phyloP scores from a whole-genome alignment of 2,888 invertebrate genomes.

The Epiblema foenella region DNA sequence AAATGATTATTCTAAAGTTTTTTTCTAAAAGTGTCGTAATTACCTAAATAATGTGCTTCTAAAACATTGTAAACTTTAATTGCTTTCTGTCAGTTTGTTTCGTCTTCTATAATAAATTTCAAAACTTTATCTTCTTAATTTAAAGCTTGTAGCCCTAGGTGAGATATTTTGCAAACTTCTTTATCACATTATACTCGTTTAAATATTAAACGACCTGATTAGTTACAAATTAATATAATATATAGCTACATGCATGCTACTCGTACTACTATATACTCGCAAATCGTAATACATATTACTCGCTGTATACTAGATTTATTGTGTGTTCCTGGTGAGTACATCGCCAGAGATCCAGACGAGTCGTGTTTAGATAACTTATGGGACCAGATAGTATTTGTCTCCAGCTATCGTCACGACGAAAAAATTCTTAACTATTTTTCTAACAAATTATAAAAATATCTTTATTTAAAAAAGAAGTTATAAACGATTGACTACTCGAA shows the following conservation, averaged over 20 bases:
- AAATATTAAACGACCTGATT: neutral
- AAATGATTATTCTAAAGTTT: neutral
- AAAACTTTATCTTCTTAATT: slow-evolving; percentile 36
- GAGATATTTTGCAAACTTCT: slow-evolving; percentile 22
- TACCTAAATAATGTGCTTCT: slow-evolving; percentile 18
- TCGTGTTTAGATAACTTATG: no score
- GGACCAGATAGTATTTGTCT: no score
- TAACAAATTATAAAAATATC: neutral
- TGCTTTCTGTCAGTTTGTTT: slow-evolving; percentile 21
- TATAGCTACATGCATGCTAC: no score
- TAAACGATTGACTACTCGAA: slow-evolving; percentile 17
- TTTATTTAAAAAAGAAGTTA: no score
- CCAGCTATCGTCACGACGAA: no score
- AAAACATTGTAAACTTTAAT: slow-evolving; percentile 34
- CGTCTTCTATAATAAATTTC: slow-evolving; percentile 29
- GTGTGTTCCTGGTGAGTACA: no score
- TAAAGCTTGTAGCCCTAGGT: slow-evolving; percentile 24
- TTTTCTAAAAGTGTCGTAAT: neutral
- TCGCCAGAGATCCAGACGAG: no score
- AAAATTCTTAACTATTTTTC: no score
- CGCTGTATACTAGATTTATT: no score
- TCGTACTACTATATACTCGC: no score
- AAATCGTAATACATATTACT: no score
- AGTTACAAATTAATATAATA: no score
- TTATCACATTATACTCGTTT: slow-evolving; percentile 19